phyloP scores from a whole-genome alignment of 2,113 vertebrate species.

The Ariopsis seemanni region DNA sequence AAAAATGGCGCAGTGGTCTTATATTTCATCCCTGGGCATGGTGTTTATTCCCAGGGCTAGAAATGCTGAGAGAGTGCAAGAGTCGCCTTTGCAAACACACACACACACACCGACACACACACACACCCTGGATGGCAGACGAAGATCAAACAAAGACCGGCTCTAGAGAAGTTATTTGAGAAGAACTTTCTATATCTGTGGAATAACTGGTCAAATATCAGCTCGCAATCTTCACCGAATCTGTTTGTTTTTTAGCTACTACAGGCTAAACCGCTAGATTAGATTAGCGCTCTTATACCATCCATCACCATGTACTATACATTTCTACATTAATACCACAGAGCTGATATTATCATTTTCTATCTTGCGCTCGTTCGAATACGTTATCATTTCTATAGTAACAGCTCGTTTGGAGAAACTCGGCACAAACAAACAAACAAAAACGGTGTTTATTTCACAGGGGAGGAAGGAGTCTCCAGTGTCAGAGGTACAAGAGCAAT shows the following conservation, averaged over 20 bases:
- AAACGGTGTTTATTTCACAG: too few relatives aligned
- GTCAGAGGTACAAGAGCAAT: too few relatives aligned
- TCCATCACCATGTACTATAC: background rate
- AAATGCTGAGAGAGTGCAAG: slow-evolving; percentile 42
- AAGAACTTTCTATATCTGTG: background rate
- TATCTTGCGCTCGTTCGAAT: background rate
- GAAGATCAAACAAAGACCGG: slow-evolving; percentile 19
- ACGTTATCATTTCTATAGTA: background rate
- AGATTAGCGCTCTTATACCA: background rate
- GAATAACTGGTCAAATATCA: slow-evolving; percentile 11
- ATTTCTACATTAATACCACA: background rate
- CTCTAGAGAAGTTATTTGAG: background rate
- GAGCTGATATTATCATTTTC: background rate
- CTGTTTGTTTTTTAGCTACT: background rate
- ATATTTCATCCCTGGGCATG: slow-evolving; percentile 42
- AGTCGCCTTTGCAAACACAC: slow-evolving; percentile 24
- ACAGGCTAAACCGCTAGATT: background rate
- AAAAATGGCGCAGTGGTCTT: slow-evolving; percentile 46
- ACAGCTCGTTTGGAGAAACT: background rate
- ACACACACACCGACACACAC: slow-evolving; percentile 14
- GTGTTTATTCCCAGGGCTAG: slow-evolving; percentile 31
- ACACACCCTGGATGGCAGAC: background rate
- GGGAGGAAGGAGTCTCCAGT: too few relatives aligned
- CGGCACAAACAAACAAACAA: too few relatives aligned
- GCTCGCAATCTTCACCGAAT: background rate